Evolutionary conservation across 2,113 vertebrate genomes (phyloP), one percentile per base, ranked within the genome.

Genomic region (Myrmecophaga tridactyla): DNA sequence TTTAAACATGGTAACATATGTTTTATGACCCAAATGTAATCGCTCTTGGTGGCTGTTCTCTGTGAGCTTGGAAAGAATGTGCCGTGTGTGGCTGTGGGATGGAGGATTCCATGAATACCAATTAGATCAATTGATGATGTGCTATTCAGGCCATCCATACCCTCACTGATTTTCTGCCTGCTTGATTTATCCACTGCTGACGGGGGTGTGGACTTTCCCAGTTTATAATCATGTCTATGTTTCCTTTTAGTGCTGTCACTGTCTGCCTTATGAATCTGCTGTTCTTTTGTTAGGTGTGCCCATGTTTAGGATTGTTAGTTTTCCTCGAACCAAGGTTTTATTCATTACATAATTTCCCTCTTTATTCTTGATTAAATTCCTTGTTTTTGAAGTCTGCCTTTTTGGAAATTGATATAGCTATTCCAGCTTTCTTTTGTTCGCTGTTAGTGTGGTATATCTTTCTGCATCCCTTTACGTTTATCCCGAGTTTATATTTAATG

Each of bases 341-440:
- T 39, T n/a, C 41, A 5, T 7, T 0, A 7, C 4, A 1, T 5
- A 6, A 10, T 1, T 7, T 17, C 12, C n/a, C 46, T 53, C 41
- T 29, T 31, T 8, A 34, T 41, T 43, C 17, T 43, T 14, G 7
- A 41, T 10, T 60, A 15, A 6, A 31, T 3, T 41, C 46, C 4
- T 1, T 2, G 60, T 34, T 65, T n/a, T 25, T 8, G n/a, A 31
- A 65, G 60, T 31, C 60, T 23, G 87, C 87, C 12, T 10, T 34
- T n/a, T 41, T n/a, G 6, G 21, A 36, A 51, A 46, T 12, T 4
- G 39, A 39, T 0, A 2, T 0, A 20, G 56, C 39, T 11, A 29
- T 21, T 29, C 86, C 34, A 51, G 48, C 14, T 51, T 9, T 51
- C 48, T 51, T 51, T 51, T 51, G 48, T 12, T 51, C 10, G 14